Percentiles rank a stretch among this genome's conserved stretches.
phyloP scores from a whole-genome alignment of 2,888 invertebrate genomes.

The Troides helena region DNA sequence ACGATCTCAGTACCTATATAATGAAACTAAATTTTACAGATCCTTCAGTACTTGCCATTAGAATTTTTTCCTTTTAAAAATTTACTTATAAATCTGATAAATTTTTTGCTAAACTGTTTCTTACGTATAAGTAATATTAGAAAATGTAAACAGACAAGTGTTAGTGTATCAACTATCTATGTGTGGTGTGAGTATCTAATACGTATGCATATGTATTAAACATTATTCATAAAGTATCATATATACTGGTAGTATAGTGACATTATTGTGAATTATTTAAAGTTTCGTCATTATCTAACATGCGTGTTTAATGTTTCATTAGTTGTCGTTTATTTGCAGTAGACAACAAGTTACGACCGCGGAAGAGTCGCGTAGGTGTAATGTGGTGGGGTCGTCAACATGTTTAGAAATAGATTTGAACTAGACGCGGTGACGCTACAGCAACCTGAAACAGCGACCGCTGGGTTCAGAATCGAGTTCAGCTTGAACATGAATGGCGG shows the following conservation, averaged over 20 bases:
- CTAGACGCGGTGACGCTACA: slow-evolving; percentile 47
- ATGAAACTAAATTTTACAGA: too few species aligned
- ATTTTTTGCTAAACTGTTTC: too few species aligned
- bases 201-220: background rate
- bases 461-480: background rate
- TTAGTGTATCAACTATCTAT: background rate
- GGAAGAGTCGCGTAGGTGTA: slow-evolving; percentile 43
- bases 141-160: too few species aligned
- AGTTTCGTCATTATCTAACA: background rate
- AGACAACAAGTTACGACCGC: slow-evolving; percentile 30
- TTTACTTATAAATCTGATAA: too few species aligned
- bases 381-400: slow-evolving; percentile 61
- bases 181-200: background rate
- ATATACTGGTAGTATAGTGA: background rate
- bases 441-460: slow-evolving; percentile 44
- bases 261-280: background rate
- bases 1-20: too few species aligned
- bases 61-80: too few species aligned
- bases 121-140: too few species aligned
- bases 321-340: background rate
- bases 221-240: background rate
- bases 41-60: too few species aligned
- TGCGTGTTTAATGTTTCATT: background rate
- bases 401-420: slow-evolving; percentile 58
- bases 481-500: background rate